Evolutionary conservation across 2,113 vertebrate genomes (phyloP).

Genomic region (Mionectes macconnelli): DNA sequence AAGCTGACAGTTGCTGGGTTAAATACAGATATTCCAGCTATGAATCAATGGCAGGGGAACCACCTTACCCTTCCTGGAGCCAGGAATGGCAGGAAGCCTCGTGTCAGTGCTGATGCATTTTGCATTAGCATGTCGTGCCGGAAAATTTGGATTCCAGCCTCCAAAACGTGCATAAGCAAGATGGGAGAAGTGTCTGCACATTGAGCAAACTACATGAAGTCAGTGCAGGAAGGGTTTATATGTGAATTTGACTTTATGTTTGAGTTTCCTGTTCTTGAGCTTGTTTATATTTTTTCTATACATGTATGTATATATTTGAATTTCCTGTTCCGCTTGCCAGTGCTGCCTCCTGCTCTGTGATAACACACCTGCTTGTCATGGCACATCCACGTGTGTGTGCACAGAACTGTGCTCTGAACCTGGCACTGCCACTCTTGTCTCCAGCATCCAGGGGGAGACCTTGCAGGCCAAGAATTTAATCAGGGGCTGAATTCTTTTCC

Average conservation of each 20-base stretch:
- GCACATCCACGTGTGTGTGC: not conserved
- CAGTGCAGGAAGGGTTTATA: not conserved
- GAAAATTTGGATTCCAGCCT: not conserved
- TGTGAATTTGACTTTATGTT: not conserved
- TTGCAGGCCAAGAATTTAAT: not conserved
- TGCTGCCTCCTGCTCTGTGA: not conserved
- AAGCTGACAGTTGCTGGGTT: not conserved
- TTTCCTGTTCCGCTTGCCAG: not conserved
- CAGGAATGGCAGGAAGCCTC: constrained; percentile 4
- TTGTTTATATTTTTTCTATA: not conserved
- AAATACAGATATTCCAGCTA: not conserved
- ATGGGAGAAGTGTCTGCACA: not conserved
- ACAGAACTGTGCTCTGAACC: not conserved
- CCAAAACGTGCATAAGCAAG: not conserved
- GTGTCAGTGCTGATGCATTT: not conserved
- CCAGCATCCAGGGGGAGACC: not conserved
- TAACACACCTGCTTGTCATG: not conserved
- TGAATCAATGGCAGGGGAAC: not conserved
- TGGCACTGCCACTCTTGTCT: rapidly evolving
- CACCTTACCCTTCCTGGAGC: not conserved
- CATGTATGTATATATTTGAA: not conserved
- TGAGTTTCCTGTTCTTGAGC: not conserved
- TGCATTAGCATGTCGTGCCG: not conserved
- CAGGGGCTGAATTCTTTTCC: not conserved
- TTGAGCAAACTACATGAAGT: not conserved